Percentiles rank a stretch among this genome's conserved stretches.
Evolutionary conservation across 2,797 vertebrate species (phyloP).

Genomic region (Enteromius radiatus): DNA sequence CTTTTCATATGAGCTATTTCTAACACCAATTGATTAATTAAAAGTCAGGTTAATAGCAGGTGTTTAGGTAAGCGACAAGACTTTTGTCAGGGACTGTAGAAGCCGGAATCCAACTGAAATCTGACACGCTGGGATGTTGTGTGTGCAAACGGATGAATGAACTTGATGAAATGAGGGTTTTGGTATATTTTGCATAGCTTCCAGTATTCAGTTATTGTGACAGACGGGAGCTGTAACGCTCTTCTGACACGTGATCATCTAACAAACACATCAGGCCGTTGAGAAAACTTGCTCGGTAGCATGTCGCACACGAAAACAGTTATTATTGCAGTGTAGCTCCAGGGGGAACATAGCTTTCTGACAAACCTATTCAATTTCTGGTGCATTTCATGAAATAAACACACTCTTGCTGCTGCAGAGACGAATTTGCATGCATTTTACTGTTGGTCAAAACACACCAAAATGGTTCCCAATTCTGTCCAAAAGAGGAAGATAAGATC

Average conservation of each 20-base stretch:
- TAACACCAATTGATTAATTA: no score
- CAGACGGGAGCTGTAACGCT: no score
- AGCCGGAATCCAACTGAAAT: background rate
- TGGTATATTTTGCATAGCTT: conserved; percentile 19
- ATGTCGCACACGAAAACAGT: background rate
- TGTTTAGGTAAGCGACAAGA: no score
- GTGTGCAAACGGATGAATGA: background rate
- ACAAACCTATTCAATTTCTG: background rate
- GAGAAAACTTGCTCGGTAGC: conserved; percentile 9
- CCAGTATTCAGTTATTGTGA: background rate
- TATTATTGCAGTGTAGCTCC: background rate
- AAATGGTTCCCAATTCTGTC: background rate
- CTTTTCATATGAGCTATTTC: no score
- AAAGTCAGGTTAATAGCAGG: no score
- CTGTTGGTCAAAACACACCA: conserved; percentile 8
- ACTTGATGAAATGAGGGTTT: background rate
- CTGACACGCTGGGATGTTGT: background rate
- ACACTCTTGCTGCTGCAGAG: background rate
- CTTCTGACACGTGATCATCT: background rate
- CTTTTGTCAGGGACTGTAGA: no score
- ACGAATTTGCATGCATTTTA: conserved; percentile 42
- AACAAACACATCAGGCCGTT: background rate
- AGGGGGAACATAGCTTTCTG: background rate
- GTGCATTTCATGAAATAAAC: background rate
- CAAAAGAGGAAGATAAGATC: background rate